These are phyloP conservation scores for Uloborus plumipes DNA, from an alignment of 2,888 invertebrate genomes.

Conservation along the genomic window DNA sequence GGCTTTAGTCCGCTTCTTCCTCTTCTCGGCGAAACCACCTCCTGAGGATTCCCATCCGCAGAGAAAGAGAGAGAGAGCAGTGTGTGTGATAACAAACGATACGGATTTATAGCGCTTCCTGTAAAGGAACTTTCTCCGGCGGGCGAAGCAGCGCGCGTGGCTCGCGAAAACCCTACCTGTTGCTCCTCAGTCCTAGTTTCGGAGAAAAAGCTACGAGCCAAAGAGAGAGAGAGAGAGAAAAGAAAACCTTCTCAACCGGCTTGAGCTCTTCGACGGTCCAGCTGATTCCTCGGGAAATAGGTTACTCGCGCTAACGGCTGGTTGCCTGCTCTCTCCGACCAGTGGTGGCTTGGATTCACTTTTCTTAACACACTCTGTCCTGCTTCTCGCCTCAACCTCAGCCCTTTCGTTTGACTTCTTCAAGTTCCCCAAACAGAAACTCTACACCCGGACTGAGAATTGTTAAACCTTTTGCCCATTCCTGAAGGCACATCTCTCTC, in stretches of 20 bases:
- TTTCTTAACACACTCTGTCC: constrained; percentile 47
- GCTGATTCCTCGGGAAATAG: constrained; percentile 61
- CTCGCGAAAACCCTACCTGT: constrained; percentile 12
- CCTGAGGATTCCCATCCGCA: constrained; percentile 13
- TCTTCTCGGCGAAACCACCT: too few relatives aligned
- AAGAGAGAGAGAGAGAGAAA: constrained; percentile 43
- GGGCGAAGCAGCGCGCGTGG: constrained; percentile 20
- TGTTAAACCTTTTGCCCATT: too few relatives aligned
- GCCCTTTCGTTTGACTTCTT: too few relatives aligned
- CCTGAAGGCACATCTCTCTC: neutral
- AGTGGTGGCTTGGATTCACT: constrained; percentile 58
- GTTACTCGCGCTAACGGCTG: constrained; percentile 57
- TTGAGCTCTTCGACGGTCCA: constrained; percentile 38
- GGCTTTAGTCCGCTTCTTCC: constrained; percentile 23
- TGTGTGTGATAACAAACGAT: constrained; percentile 14
- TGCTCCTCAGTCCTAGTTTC: constrained; percentile 55
- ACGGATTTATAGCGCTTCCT: constrained; percentile 20
- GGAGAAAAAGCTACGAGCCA: constrained; percentile 16
- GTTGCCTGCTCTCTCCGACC: constrained; percentile 40
- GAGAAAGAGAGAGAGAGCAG: neutral
- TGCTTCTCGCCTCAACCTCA: constrained; percentile 16
- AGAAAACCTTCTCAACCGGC: constrained; percentile 50
- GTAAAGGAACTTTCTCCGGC: constrained; percentile 9
- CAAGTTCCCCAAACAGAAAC: too few relatives aligned
- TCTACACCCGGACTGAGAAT: too few relatives aligned